phyloP scores from a whole-genome alignment of 2,888 invertebrate species.

The Cetonia aurata region DNA sequence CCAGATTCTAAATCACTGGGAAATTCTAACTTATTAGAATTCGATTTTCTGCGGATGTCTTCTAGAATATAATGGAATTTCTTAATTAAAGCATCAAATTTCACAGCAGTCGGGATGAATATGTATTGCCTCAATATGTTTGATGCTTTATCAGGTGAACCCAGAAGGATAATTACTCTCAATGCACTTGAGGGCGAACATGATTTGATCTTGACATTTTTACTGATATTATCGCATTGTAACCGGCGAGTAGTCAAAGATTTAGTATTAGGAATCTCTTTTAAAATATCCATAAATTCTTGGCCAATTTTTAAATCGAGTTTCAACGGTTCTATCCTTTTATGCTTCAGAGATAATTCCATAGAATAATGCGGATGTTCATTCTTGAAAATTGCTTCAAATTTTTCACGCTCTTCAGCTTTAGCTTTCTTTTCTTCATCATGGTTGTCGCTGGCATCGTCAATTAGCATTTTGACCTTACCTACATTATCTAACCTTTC shows the following conservation, averaged over 20 bases:
- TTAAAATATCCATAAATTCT: slow-evolving; percentile 8
- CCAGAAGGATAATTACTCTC: slow-evolving; percentile 1
- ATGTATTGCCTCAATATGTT: slow-evolving; percentile 31
- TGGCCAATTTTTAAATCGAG: neutral
- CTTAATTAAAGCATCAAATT: slow-evolving; percentile 13
- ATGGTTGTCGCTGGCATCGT: neutral
- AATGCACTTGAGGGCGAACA: neutral
- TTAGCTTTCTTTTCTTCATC: slow-evolving; percentile 45
- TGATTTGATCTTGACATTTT: neutral
- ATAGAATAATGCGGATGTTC: slow-evolving; percentile 39
- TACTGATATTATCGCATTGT: neutral
- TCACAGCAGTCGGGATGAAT: slow-evolving; percentile 20
- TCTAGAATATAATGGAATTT: slow-evolving; percentile 24
- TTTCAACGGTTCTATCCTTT: slow-evolving; percentile 11
- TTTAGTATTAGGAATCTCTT: neutral
- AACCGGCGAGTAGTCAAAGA: neutral
- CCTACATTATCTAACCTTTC: slow-evolving; percentile 50
- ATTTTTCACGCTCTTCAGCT: slow-evolving; percentile 50
- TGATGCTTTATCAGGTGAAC: slow-evolving; percentile 20
- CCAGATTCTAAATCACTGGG: slow-evolving; percentile 32
- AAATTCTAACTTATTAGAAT: slow-evolving; percentile 5
- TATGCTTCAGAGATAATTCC: slow-evolving; percentile 24
- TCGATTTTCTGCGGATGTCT: slow-evolving; percentile 10
- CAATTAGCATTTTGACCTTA: slow-evolving; percentile 24
- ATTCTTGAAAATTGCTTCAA: slow-evolving; percentile 43